phyloP scores from a whole-genome alignment of 2,888 invertebrate genomes.

The Hylaea fasciaria region DNA sequence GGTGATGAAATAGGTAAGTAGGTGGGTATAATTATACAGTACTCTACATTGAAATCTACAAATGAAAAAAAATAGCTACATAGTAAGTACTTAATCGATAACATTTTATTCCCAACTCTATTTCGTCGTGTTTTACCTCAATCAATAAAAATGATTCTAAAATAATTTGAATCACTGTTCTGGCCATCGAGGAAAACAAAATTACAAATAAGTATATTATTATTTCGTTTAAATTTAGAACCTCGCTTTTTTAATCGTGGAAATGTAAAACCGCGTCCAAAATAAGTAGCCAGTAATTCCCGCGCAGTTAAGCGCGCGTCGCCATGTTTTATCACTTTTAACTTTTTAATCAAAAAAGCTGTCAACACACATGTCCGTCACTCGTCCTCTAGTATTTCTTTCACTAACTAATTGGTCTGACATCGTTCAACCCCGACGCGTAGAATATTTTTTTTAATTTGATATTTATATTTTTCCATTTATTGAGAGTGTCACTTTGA shows the following conservation, averaged over 20 bases:
- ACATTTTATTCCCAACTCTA: too few species aligned
- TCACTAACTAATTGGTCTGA: conserved; percentile 82
- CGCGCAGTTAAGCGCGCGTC: conserved; percentile 34
- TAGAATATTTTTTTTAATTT: conserved; percentile 67
- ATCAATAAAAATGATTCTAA: too few species aligned
- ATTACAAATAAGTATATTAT: background rate
- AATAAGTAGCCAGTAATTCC: conserved; percentile 24
- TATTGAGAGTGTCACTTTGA: conserved; percentile 33
- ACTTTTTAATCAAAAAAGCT: conserved; percentile 64
- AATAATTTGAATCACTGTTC: too few species aligned
- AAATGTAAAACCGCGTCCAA: conserved; percentile 18
- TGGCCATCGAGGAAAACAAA: background rate
- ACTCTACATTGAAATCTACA: too few species aligned
- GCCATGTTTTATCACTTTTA: conserved; percentile 55
- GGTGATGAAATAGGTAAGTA: too few species aligned
- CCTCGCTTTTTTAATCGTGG: conserved; percentile 12
- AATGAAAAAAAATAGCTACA: background rate
- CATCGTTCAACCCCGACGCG: conserved; percentile 65
- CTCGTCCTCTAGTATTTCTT: conserved; percentile 69
- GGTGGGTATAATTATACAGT: too few species aligned
- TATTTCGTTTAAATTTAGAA: conserved; percentile 7
- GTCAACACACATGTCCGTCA: conserved; percentile 73
- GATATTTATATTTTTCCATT: conserved; percentile 56
- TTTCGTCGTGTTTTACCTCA: too few species aligned
- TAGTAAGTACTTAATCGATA: background rate